Base-by-base conservation (phyloP, 2,797 vertebrate genomes). In the Fringilla coelebs region DNA sequence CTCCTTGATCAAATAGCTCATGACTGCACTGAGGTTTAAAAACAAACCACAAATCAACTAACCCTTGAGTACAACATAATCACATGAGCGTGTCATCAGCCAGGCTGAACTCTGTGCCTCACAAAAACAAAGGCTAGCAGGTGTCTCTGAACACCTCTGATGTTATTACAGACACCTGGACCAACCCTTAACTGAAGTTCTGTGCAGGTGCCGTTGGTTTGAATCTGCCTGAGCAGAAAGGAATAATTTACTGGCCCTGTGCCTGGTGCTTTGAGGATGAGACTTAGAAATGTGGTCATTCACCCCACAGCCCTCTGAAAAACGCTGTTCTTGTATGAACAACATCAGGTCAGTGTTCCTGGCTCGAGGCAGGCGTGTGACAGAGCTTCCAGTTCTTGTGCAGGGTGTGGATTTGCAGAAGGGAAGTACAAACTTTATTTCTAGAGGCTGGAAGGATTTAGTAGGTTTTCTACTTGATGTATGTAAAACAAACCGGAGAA, bases 221-320 rank as follows among this genome's bases (percentile, higher is more conserved):
- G n/a, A 57, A 34, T 77, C 36, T 88, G 49, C 52, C 20, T 9
- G 43, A 82, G 63, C 28, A 48, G 72, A 63, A 36, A 18, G 7
- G 61, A 81, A 38, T 89, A 7, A 20, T 43, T 90, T 10, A 10
- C 24, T 58, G 12, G 14, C 8, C 13, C 6, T 17, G 43, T 76
- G 60, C 36, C 10, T 62, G 0, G 0, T n/a, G 40, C 48, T 73
- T 40, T 63, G 63, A 46, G 41, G 11, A 57, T 0, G 7, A 34
- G 38, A 11, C 19, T 63, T 46, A 22, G 13, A 60, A 73, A 54
- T 3, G 31, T 40, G 26, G 7, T 13, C 15, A 14, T 57, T 72
- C 11, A 26, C 16, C 7, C n/a, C 26, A 26, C 28, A 43, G 81
- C 36, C 40, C 40, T 72, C 26, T 52, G 58, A 29, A 52, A 81